These are phyloP conservation scores for Cheirogaleus medius DNA, from an alignment of 2,113 vertebrate species.

Conservation along the genomic window DNA sequence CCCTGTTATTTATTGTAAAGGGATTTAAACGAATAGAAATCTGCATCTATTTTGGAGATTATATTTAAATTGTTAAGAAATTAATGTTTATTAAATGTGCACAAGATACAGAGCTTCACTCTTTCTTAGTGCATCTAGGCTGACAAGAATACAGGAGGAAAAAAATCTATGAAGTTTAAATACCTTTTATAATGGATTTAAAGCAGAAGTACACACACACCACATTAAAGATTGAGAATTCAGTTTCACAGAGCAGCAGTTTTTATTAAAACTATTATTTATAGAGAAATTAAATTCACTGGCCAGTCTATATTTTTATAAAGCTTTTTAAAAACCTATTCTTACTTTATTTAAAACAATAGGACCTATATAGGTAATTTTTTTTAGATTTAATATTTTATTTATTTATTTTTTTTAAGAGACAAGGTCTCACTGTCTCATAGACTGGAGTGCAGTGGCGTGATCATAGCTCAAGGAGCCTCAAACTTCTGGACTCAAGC, in stretches of 20 bases:
- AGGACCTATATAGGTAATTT: conserved; percentile 3
- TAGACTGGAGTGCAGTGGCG: too few relatives aligned
- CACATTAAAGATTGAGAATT: conserved; percentile 16
- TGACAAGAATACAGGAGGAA: background rate
- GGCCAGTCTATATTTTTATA: background rate
- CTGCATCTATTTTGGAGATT: conserved; percentile 27
- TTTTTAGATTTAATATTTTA: background rate
- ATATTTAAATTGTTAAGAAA: conserved; percentile 56
- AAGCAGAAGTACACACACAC: conserved; percentile 9
- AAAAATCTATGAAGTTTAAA: background rate
- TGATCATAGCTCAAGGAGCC: too few relatives aligned
- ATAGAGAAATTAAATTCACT: conserved; percentile 56
- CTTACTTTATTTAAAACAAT: conserved; percentile 44
- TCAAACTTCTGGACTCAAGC: too few relatives aligned
- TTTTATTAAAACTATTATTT: conserved; percentile 47
- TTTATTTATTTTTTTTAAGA: too few relatives aligned
- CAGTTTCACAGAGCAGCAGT: conserved; percentile 10
- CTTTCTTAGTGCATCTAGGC: conserved; percentile 6
- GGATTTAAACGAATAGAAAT: conserved; percentile 16
- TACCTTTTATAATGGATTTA: conserved; percentile 28
- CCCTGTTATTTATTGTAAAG: conserved; percentile 18
- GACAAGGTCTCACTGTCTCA: too few relatives aligned
- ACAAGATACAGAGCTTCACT: conserved; percentile 25
- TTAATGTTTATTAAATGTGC: conserved; percentile 36
- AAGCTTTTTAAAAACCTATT: background rate